A percentile compares a stretch with the other conserved stretches of the same genome.
phyloP scores from a whole-genome alignment of 2,797 vertebrate genomes.

The Ciconia nigra region DNA sequence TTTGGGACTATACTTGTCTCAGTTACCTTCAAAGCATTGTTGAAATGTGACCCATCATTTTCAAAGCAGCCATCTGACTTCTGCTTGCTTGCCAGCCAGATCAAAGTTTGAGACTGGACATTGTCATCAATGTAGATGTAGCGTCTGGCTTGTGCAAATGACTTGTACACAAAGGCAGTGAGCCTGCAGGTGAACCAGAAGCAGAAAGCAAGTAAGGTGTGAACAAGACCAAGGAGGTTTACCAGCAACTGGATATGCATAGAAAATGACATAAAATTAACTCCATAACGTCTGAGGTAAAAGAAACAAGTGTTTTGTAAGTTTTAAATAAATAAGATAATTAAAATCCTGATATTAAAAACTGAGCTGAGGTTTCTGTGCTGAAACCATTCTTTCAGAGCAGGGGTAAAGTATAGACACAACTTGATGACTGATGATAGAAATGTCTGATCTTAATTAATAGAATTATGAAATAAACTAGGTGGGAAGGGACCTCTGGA shows the following conservation, averaged over 20 bases:
- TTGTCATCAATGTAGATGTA: constrained; percentile 78
- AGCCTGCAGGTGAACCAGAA: constrained; percentile 72
- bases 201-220: background rate
- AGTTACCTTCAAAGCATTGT: constrained; percentile 82
- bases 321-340: background rate
- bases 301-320: background rate
- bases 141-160: constrained; percentile 73
- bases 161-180: constrained; percentile 85
- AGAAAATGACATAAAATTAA: background rate
- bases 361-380: background rate
- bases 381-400: background rate
- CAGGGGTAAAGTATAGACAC: background rate
- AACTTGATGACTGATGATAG: background rate
- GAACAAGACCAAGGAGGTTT: background rate
- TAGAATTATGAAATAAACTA: background rate
- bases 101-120: constrained; percentile 69
- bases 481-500: background rate
- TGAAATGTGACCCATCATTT: constrained; percentile 79
- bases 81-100: constrained; percentile 78
- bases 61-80: constrained; percentile 77
- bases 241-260: background rate
- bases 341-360: background rate
- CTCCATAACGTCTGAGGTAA: background rate
- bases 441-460: background rate
- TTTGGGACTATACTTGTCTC: background rate